Conservation (phyloP, 2,888 invertebrate species). For the Fissipunctia ypsillon region DNA sequence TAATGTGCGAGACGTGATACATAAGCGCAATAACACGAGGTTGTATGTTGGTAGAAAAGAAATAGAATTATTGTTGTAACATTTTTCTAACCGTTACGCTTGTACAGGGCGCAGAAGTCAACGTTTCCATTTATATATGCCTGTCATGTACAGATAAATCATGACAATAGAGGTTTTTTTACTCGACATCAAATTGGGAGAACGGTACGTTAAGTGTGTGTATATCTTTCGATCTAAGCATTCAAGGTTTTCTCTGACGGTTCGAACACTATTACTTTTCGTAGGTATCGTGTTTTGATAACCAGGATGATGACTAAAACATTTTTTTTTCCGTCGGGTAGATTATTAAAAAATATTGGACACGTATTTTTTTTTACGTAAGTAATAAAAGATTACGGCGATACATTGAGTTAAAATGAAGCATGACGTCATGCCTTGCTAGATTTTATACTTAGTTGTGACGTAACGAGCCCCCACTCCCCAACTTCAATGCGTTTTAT, state of each 20-base stretch:
- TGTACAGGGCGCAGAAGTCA: slow-evolving; percentile 48
- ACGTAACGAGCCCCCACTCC: no score
- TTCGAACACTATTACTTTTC: not conserved
- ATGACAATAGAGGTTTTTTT: slow-evolving; percentile 39
- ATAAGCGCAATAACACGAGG: slow-evolving; percentile 55
- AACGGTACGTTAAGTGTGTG: not conserved
- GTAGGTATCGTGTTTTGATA: not conserved
- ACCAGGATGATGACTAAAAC: no score
- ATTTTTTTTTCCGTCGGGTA: no score
- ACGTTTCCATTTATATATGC: slow-evolving; percentile 58
- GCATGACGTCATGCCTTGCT: no score
- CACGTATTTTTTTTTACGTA: no score
- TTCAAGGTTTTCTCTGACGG: slow-evolving; percentile 3
- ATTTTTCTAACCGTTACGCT: slow-evolving; percentile 52
- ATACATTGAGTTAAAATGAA: no score
- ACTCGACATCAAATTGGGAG: slow-evolving; percentile 37
- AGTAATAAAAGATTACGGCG: no score
- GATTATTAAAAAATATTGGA: no score
- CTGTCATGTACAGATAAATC: slow-evolving; percentile 57
- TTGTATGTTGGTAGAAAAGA: slow-evolving; percentile 41
- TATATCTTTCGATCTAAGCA: slow-evolving; percentile 5
- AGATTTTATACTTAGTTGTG: no score
- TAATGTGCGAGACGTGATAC: slow-evolving; percentile 65
- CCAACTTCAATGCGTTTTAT: no score
- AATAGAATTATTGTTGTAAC: slow-evolving; percentile 57